A percentile compares a stretch with the other conserved stretches of the same genome.
Conservation (phyloP, 2,888 invertebrate species). For the Poecilus cupreus region DNA sequence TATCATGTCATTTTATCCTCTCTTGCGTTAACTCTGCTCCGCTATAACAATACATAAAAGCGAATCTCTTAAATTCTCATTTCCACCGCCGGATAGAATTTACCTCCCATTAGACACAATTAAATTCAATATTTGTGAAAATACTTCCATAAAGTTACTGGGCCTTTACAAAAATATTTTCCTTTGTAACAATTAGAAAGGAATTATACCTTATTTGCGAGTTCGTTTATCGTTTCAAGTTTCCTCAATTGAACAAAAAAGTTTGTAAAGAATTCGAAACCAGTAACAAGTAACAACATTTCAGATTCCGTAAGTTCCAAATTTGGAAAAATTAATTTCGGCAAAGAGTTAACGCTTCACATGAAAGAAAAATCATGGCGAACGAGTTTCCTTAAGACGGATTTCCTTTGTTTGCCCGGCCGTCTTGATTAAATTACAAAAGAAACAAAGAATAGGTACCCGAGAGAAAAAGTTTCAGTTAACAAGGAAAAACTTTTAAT, state of each 20-base stretch:
- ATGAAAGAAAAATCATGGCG: slow-evolving; percentile 27
- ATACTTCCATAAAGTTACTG: background rate
- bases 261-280: slow-evolving; percentile 23
- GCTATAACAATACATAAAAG: too few relatives aligned
- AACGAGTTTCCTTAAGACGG: slow-evolving; percentile 29
- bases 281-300: slow-evolving; percentile 3
- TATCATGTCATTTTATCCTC: too few relatives aligned
- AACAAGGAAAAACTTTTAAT: slow-evolving; percentile 58
- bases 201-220: background rate
- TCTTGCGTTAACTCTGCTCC: too few relatives aligned
- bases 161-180: background rate
- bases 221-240: background rate
- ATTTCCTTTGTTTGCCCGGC: slow-evolving; percentile 53
- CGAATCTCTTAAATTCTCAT: background rate
- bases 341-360: slow-evolving; percentile 38
- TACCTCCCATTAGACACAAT: too few relatives aligned
- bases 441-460: slow-evolving; percentile 49
- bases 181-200: background rate
- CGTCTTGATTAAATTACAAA: slow-evolving; percentile 55
- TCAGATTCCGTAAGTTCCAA: slow-evolving; percentile 1
- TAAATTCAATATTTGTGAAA: background rate
- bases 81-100: background rate
- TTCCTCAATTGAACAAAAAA: slow-evolving; percentile 6
- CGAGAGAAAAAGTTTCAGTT: slow-evolving; percentile 51
- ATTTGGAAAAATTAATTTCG: slow-evolving; percentile 39